Base-by-base conservation (phyloP, 2,113 vertebrate genomes). In the Canis aureus region DNA sequence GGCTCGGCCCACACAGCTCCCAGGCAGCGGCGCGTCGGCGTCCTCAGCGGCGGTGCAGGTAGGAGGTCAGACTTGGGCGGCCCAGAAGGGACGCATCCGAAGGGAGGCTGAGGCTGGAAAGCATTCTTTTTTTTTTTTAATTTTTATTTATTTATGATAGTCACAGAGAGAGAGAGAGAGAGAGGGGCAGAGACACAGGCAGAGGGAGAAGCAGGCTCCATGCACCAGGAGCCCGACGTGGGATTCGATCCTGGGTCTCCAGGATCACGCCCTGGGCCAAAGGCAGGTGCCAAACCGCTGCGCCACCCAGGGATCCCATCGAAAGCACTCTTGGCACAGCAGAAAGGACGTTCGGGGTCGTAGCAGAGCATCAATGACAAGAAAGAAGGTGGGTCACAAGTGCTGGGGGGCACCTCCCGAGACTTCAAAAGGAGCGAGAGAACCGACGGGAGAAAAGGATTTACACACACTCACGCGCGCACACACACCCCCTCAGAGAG, bases 401-500 rank as follows among this genome's bases (percentile, higher is more conserved):
- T 60, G 69, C 38, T 55, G 53, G n/a, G 67, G 71, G 69, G 32
- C 4, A 53, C 15, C 17, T 43, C 2, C 22, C 3, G 27, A 59
- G 76, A 93, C 81, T 57, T 95, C 78, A 73, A 35, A 97, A 76
- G 3, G 53, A 80, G 79, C 81, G 6, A 29, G 62, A 93, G 66
- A 64, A 90, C 6, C 10, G 16, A 29, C 0, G 12, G 91, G n/a
- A 60, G 32, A 53, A 27, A n/a, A 43, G 87, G 38, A 5, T 8
- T 15, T 20, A 38, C 29, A 53, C 3, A 4, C 10, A 23, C 60
- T 12, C 53, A 2, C 13, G 10, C n/a, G 2, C 27, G 9, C 49
- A 23, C 38, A 62, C 23, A 3, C 7, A n/a, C 27, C 10, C 1
- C 51, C 64, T 90, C 43, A 9, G 62, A 43, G 29, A 57, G 0